Base-by-base conservation (phyloP, 2,888 invertebrate genomes). In the Melanostoma mellinum region DNA sequence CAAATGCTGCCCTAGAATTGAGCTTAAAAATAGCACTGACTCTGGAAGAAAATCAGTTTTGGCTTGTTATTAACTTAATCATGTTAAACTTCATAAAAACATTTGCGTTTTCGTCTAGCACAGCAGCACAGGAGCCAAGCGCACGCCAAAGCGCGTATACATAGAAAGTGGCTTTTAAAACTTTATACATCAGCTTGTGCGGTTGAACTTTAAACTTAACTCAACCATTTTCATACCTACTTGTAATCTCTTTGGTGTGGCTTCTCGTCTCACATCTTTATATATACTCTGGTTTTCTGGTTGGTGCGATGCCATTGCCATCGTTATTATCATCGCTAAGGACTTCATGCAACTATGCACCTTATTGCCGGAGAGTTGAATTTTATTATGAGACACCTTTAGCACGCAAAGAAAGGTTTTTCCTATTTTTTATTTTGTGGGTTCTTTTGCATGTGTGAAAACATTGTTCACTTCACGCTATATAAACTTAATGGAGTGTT, bases 61-160 rank as follows among this genome's bases (percentile, higher is more conserved):
- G 38, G 63, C 72, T 68, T 77, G 76, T 77, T 82, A 76, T 82
- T 82, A 82, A 77, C 72, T 67, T 42, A 77, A 77, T 72, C 55
- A 55, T 68, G 72, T 77, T 67, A 76, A 77, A 73, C 61, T 56
- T 61, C 58, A 40, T 52, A 68, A 44, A 68, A 82, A 73, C 63
- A 77, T 77, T 82, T 82, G 55, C 77, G 63, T 82, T 63, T 36
- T 53, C 67, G 61, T 20, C 20, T 20, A 20, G 20, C 20, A 20
- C 20, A 20, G 20, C 20, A 20, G 20, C 20, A 20, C 20, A 20
- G 20, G 20, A 20, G 20, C 20, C 20, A 20, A 20, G 20, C 20
- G 20, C 20, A 20, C 0, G 20, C 20, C 20, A 20, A 20, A 1
- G 20, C 20, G 20, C 20, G 20, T 20, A 20, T 20, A 20, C 20